Conservation (phyloP, 2,113 vertebrate species). For the Laticauda colubrina region DNA sequence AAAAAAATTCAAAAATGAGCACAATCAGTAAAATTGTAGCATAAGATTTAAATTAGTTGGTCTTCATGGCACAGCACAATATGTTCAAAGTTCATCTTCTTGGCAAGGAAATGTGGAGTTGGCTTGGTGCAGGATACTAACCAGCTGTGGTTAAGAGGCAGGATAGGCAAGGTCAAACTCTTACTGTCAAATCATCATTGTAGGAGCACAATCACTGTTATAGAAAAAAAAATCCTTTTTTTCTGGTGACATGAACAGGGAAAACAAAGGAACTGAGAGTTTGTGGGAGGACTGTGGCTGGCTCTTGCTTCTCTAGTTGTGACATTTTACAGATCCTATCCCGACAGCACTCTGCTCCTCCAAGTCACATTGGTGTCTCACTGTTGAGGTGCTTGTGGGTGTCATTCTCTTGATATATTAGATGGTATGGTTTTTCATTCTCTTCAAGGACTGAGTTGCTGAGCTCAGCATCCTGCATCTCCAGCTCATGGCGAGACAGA, state of each 20-base stretch:
- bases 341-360: neutral
- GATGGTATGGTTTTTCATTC: constrained; percentile 82
- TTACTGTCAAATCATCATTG: neutral
- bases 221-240: constrained; percentile 18
- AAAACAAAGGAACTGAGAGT: neutral
- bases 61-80: neutral
- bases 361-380: constrained; percentile 80
- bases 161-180: neutral
- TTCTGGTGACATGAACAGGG: neutral
- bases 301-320: constrained; percentile 33
- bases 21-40: neutral
- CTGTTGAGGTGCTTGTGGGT: constrained; percentile 70
- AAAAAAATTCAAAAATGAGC: neutral
- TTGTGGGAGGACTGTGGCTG: neutral
- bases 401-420: constrained; percentile 80
- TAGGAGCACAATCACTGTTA: neutral
- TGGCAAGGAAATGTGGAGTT: neutral
- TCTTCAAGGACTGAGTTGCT: constrained; percentile 80
- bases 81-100: neutral
- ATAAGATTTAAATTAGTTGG: neutral
- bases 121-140: neutral
- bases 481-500: constrained; percentile 85
- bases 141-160: neutral
- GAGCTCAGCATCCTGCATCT: constrained; percentile 79
- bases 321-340: constrained; percentile 14